These are phyloP conservation scores for Mylabris sibirica DNA, from an alignment of 2,888 invertebrate genomes.

Conservation along the genomic window DNA sequence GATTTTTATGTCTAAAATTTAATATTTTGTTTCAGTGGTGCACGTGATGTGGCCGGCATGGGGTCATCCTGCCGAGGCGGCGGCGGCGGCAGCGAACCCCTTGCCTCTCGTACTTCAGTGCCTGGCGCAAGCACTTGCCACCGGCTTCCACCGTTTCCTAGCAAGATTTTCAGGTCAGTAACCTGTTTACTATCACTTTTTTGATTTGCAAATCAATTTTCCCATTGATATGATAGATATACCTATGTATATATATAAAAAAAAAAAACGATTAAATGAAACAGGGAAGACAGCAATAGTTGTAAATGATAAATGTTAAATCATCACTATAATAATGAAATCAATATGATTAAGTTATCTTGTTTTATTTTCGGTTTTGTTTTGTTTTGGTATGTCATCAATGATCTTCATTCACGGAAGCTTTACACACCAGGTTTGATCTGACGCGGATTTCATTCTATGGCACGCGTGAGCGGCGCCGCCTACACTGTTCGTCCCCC, in stretches of 20 bases:
- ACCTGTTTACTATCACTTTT: constrained; percentile 35
- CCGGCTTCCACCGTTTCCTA: constrained; percentile 64
- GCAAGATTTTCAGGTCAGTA: constrained; percentile 69
- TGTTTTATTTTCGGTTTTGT: neutral
- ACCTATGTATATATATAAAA: no score
- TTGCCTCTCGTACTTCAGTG: constrained; percentile 57
- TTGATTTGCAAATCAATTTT: neutral
- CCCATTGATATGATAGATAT: neutral
- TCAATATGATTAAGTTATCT: neutral
- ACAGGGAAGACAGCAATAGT: neutral
- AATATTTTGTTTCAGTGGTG: constrained; percentile 61
- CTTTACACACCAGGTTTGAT: constrained; percentile 1
- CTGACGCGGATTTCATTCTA: constrained; percentile 11
- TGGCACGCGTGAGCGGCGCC: constrained; percentile 40
- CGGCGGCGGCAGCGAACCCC: constrained; percentile 50
- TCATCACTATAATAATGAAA: neutral
- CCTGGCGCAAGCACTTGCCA: constrained; percentile 61
- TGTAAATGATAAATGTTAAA: neutral
- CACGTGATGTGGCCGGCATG: constrained; percentile 61
- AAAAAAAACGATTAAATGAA: no score
- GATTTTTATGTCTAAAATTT: neutral
- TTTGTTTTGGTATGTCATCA: neutral
- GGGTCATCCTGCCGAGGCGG: constrained; percentile 56
- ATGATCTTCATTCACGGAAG: constrained; percentile 1
- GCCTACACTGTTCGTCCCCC: constrained; percentile 37